Evolutionary conservation across 2,888 invertebrate species (phyloP), one percentile per base, ranked within the genome.

Genomic region (Brenthis hecate): DNA sequence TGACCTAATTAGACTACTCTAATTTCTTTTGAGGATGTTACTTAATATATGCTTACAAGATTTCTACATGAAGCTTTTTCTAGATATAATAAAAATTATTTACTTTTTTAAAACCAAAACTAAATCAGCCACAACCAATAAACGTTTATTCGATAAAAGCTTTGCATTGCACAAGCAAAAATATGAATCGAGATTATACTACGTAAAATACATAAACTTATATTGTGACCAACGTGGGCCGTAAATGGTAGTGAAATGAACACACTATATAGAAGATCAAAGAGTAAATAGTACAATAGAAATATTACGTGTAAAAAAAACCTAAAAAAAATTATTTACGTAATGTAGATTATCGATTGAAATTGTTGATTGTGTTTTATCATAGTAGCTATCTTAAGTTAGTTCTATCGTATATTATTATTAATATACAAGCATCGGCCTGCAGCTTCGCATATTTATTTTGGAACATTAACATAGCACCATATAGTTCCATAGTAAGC

Each of bases 181-280:
- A 87, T 91, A 89, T 88, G 85, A 86, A 86, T 84, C 80, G 78
- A 87, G 87, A 90, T 89, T 86, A 85, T 78, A 73, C 75, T 77
- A 66, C 75, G 74, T 73, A 78, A 80, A 79, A 79, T 76, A 80
- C 76, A 75, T 66, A 79, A 62, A 79, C 78, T 76, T 77, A 71
- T 69, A 74, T 66, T 70, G 76, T 73, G 78, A 70, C 71, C 69
- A 66, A 67, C 89, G 91, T 91, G 87, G 92, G 89, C 85, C 87
- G 77, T 83, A 88, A 89, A 89, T 89, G 89, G 89, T 84, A 88
- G 85, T 84, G 83, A 84, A 85, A 78, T 81, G 81, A 84, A 85
- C 83, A 81, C 47, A 43, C 48, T 58, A 53, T 60, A 61, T 55
- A n/a, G 16, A 55, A 32, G 19, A n/a, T 28, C 60, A 47, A 16